Conservation (phyloP, 2,113 vertebrate genomes). For the Larimichthys polyactis region DNA sequence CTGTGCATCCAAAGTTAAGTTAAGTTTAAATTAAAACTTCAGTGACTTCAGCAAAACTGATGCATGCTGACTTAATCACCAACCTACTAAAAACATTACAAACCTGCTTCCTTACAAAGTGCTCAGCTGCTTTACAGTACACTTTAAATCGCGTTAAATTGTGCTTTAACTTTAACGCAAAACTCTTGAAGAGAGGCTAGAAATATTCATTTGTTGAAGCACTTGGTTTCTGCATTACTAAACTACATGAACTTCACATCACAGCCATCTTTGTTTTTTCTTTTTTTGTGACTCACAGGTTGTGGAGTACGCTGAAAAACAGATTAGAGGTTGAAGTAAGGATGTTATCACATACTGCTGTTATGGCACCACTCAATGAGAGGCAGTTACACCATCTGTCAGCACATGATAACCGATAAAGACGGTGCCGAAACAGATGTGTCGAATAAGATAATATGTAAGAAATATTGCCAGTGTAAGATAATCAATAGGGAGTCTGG, state of each 20-base stretch:
- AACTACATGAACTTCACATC: neutral
- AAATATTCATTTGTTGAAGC: neutral
- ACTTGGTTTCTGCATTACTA: neutral
- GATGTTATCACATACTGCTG: neutral
- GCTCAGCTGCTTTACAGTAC: neutral
- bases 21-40: neutral
- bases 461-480: constrained; percentile 14
- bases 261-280: neutral
- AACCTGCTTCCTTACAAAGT: neutral
- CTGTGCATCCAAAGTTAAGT: neutral
- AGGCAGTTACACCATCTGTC: neutral
- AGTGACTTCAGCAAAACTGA: neutral
- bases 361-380: neutral
- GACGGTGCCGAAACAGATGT: neutral
- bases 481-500: constrained; percentile 41
- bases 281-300: neutral
- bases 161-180: neutral
- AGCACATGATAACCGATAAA: neutral
- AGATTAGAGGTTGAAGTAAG: neutral
- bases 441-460: constrained; percentile 18
- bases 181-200: neutral
- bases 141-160: neutral
- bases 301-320: neutral
- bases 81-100: neutral
- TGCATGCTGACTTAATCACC: neutral